Base-by-base conservation (phyloP, 2,113 vertebrate species). In the Astur gentilis region DNA sequence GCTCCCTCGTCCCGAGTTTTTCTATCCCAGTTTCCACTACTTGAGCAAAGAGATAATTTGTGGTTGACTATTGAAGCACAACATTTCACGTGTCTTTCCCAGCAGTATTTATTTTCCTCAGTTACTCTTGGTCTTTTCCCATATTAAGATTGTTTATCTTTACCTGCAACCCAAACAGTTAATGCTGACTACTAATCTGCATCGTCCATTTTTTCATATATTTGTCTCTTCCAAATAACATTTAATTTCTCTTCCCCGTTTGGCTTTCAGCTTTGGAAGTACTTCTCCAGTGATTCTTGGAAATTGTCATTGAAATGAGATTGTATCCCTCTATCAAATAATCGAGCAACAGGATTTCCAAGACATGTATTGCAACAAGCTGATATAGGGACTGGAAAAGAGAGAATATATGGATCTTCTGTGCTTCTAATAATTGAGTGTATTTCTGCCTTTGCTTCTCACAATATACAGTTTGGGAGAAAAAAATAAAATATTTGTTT, bases 81-180 rank as follows among this genome's bases (percentile, higher is more conserved):
- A 8, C 3, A 62, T 49, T 70, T 67, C 47, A 57, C 0, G 0
- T 29, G 10, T 36, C 64, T 61, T 82, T 72, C 55, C 54, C 61
- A 85, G n/a, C 8, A 70, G 17, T 10, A 34, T 17, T 55, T 67
- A 32, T 58, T 34, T 4, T 2, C 13, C 25, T 8, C 11, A 14
- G 7, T 71, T 91, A 60, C 8, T 57, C 26, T 31, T 80, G 25
- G 23, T 31, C 6, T 27, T 70, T 55, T 82, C 42, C 40, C n/a
- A 42, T 42, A 36, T 31, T 42, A 61, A 78, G 7, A 26, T 10
- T 44, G 12, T 47, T 57, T 45, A 21, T 67, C 49, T 62, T 64
- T 20, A 69, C 22, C 58, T 78, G 54, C 21, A 67, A 23, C 18
- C 11, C 17, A 54, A 42, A 47, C 3, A n/a, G 10, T 73, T 67